These are phyloP conservation scores for Pycnonotus jocosus DNA, from an alignment of 2,113 vertebrate species.

Conservation along the genomic window DNA sequence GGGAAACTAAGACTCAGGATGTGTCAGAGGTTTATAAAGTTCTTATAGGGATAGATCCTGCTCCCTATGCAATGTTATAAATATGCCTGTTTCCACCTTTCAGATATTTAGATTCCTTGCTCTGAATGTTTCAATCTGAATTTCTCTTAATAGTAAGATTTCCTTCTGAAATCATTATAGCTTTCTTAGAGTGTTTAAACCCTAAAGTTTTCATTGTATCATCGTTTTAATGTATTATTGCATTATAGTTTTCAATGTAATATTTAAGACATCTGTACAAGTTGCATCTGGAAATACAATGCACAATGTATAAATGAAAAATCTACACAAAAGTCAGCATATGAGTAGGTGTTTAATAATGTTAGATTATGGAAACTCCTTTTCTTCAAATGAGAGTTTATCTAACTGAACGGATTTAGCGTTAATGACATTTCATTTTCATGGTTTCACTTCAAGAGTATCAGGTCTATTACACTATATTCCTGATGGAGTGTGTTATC, in stretches of 20 bases:
- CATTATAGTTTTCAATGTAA: not conserved
- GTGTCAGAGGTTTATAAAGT: not conserved
- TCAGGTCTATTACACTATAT: not conserved
- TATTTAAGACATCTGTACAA: not conserved
- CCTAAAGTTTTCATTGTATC: not conserved
- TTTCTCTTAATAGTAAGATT: not conserved
- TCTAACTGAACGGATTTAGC: not conserved
- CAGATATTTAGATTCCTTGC: not conserved
- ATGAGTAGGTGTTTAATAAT: not conserved
- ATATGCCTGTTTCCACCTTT: not conserved
- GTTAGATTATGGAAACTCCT: not conserved
- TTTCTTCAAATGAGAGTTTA: not conserved
- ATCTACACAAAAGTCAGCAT: not conserved
- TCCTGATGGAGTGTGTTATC: not conserved
- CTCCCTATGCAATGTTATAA: not conserved
- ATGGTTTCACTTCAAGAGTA: not conserved
- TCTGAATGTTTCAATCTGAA: not conserved
- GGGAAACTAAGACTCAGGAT: not conserved
- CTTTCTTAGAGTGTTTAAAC: not conserved
- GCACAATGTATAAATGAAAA: not conserved
- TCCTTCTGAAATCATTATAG: not conserved
- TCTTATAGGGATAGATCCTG: not conserved
- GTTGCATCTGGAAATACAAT: not conserved
- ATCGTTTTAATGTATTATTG: not conserved
- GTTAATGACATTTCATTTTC: not conserved